Evolutionary conservation across 2,797 vertebrate genomes (phyloP).

Genomic region (Sebastiscus tertius): DNA sequence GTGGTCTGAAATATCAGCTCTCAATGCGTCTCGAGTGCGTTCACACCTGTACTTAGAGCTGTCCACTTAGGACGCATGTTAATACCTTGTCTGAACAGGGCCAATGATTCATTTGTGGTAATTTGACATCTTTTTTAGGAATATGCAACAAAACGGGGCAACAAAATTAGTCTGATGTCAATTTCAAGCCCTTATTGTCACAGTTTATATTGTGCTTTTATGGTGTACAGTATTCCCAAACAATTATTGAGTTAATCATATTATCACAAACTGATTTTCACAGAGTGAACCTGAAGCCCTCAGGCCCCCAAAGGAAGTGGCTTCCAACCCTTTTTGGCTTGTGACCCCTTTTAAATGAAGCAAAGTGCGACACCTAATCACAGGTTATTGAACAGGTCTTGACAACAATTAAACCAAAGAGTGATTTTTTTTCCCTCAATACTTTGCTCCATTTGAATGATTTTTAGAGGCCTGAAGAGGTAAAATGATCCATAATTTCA

Average conservation of each 20-base stretch:
- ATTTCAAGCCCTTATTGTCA: not conserved
- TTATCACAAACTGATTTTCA: too few relatives aligned
- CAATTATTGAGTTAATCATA: not conserved
- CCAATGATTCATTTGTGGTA: not conserved
- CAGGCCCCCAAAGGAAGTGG: too few relatives aligned
- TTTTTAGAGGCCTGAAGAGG: not conserved
- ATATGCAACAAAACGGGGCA: not conserved
- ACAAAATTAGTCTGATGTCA: not conserved
- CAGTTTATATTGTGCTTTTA: not conserved
- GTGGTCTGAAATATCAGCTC: too few relatives aligned
- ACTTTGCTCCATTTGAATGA: not conserved
- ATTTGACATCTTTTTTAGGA: not conserved
- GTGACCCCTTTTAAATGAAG: not conserved
- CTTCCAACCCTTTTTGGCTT: too few relatives aligned
- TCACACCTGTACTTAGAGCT: too few relatives aligned
- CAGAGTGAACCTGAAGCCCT: too few relatives aligned
- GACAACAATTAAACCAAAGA: not conserved
- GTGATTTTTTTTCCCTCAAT: not conserved
- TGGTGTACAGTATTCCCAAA: not conserved
- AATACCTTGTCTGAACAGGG: too few relatives aligned
- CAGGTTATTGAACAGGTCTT: not conserved
- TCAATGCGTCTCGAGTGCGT: too few relatives aligned
- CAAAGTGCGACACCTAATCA: not conserved
- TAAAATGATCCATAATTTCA: not conserved
- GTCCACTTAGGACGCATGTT: too few relatives aligned